A percentile compares a stretch with the other conserved stretches of the same genome.
phyloP scores from a whole-genome alignment of 2,888 invertebrate genomes.

The Galerucella calmariensis region DNA sequence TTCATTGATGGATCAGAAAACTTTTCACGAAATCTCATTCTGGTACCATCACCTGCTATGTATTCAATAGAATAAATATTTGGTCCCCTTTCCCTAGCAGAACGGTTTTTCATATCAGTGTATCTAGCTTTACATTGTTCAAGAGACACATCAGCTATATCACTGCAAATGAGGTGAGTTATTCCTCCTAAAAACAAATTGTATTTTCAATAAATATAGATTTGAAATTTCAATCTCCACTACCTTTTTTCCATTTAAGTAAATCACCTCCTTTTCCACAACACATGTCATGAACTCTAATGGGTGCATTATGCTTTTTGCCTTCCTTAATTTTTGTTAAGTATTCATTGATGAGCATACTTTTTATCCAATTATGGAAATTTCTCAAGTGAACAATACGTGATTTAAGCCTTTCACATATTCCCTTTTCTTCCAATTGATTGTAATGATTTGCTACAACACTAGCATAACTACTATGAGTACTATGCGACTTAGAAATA shows the following conservation, averaged over 20 bases:
- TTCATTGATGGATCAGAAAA: conserved; percentile 81
- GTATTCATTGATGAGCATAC: conserved; percentile 90
- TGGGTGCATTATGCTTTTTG: conserved; percentile 73
- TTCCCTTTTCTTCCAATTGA: conserved; percentile 83
- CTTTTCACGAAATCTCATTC: conserved; percentile 79
- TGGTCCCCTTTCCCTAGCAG: conserved; percentile 52
- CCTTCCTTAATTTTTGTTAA: conserved; percentile 73
- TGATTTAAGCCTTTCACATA: conserved; percentile 84
- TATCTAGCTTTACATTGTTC: conserved; percentile 91
- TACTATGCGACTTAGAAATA: conserved; percentile 25
- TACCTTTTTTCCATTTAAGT: conserved; percentile 91
- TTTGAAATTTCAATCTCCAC: neutral
- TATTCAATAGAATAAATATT: conserved; percentile 86
- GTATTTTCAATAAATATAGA: neutral
- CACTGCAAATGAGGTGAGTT: conserved; percentile 86
- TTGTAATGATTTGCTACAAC: conserved; percentile 96
- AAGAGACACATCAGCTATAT: conserved; percentile 93
- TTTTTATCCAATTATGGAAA: conserved; percentile 99
- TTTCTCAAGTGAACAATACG: conserved; percentile 94
- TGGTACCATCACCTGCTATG: conserved; percentile 92
- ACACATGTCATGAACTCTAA: conserved; percentile 90
- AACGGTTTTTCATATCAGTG: conserved; percentile 70
- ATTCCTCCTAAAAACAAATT: conserved; percentile 66
- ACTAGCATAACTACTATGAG: conserved; percentile 65
- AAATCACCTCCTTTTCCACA: conserved; percentile 99